Evolutionary conservation across 2,888 invertebrate species (phyloP).

Genomic region (Heliconius ismenius): DNA sequence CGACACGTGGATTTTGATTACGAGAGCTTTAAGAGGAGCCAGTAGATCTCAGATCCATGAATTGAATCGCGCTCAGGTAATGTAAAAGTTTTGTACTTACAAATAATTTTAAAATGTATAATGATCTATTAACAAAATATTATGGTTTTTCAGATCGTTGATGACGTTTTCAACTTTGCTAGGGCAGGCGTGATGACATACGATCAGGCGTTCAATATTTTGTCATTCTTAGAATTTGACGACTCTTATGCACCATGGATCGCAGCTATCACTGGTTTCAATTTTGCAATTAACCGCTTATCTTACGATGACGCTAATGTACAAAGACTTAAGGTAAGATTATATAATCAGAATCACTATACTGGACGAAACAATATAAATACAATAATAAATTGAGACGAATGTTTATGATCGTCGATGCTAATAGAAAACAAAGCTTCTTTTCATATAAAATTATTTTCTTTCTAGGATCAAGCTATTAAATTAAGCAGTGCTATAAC

Average conservation of each 20-base stretch:
- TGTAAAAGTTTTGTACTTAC: background rate
- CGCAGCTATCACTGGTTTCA: constrained; percentile 80
- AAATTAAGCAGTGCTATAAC: constrained; percentile 73
- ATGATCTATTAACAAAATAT: background rate
- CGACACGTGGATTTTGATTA: constrained; percentile 81
- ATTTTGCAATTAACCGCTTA: constrained; percentile 67
- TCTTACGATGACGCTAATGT: constrained; percentile 61
- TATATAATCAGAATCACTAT: background rate
- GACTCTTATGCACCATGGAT: constrained; percentile 86
- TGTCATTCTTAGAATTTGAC: constrained; percentile 81
- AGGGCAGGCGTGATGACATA: constrained; percentile 78
- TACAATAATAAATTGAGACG: background rate
- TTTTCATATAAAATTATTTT: background rate
- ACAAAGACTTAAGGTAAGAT: constrained; percentile 56
- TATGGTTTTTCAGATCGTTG: constrained; percentile 71
- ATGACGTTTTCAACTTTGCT: constrained; percentile 84
- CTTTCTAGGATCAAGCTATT: constrained; percentile 65
- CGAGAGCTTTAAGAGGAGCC: constrained; percentile 66
- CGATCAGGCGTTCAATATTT: constrained; percentile 80
- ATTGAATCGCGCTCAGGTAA: constrained; percentile 85
- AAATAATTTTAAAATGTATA: constrained; percentile 6
- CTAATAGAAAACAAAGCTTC: background rate
- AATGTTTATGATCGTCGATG: background rate
- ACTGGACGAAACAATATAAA: background rate
- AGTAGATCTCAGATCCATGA: constrained; percentile 79